Evolutionary conservation across 2,113 vertebrate species (phyloP), one percentile per base, ranked within the genome.

Genomic region (Nothobranchius kuhntae): DNA sequence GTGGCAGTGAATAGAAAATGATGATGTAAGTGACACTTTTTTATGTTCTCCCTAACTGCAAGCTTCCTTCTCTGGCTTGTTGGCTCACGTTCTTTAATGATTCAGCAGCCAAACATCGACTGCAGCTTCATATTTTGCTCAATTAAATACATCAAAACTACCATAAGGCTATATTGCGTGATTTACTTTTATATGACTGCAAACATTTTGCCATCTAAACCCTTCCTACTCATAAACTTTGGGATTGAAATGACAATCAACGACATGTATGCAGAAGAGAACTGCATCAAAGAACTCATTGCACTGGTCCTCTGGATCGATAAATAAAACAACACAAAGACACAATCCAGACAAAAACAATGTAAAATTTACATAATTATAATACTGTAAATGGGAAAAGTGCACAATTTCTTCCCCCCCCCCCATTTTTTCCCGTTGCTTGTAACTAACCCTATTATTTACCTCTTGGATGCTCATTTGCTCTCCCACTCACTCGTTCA

Each of bases 311-410:
- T 93, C 87, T 75, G 89, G 87, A 89, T 76, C 84, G 86, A 87
- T 87, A 80, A 95, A 95, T 94, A 86, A 72, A 79, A 61, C 69
- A 36, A 61, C 48, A 83, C 61, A 80, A 53, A 65, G 59, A 81
- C 66, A 74, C 52, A 53, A 81, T 65, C 58, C 15, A 30, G 65
- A 87, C 55, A 55, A 68, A 63, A 74, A 78, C 63, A 70, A 86
- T 64, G 53, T 65, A 73, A 91, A 87, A 75, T 77, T 71, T 83
- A 83, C 52, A 62, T 65, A 87, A 81, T 78, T 36, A 86, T 80
- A 92, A 91, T 81, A 91, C 88, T 86, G 84, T 85, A 86, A 83
- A 82, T 93, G 89, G 89, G 91, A 93, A 94, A 95, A 94, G 94
- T 95, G 95, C 94, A 93, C 87, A 81, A 91, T 94, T 74, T 81